phyloP scores from a whole-genome alignment of 2,797 vertebrate species.

The Gambelia wislizenii region DNA sequence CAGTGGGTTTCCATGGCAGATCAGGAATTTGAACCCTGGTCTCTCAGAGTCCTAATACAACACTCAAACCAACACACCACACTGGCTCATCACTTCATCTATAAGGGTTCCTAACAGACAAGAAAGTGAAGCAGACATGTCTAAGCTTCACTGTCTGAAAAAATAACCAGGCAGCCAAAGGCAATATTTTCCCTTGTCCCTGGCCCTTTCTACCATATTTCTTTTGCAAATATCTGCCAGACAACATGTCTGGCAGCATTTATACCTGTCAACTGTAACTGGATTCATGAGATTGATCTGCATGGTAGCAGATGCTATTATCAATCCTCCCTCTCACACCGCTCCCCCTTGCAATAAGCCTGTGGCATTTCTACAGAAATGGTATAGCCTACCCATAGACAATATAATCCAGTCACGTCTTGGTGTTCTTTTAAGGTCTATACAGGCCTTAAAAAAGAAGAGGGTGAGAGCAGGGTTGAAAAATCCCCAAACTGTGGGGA shows the following conservation, averaged over 20 bases:
- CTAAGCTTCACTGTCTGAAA: background rate
- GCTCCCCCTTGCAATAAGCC: background rate
- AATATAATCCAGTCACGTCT: too few relatives aligned
- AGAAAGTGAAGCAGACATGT: background rate
- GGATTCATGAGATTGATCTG: constrained; percentile 50
- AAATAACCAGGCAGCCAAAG: background rate
- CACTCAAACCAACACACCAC: too few relatives aligned
- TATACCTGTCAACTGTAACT: constrained; percentile 53
- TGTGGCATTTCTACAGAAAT: constrained; percentile 22
- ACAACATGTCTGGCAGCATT: constrained; percentile 35
- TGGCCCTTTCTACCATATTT: constrained; percentile 9
- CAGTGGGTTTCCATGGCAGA: too few relatives aligned
- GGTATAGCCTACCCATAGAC: background rate
- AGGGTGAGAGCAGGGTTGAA: too few relatives aligned
- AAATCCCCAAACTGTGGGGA: too few relatives aligned
- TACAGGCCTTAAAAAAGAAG: too few relatives aligned
- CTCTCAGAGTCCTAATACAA: too few relatives aligned
- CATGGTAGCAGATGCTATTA: constrained; percentile 48
- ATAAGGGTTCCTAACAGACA: background rate
- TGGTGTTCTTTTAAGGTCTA: too few relatives aligned
- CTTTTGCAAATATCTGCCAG: constrained; percentile 33
- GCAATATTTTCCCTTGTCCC: constrained; percentile 4
- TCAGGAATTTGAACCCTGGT: too few relatives aligned
- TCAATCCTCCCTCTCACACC: constrained; percentile 12
- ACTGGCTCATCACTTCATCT: background rate